phyloP scores from a whole-genome alignment of 92 coral and sea anemone genomes.

The Parazoanthus atlanticus region DNA sequence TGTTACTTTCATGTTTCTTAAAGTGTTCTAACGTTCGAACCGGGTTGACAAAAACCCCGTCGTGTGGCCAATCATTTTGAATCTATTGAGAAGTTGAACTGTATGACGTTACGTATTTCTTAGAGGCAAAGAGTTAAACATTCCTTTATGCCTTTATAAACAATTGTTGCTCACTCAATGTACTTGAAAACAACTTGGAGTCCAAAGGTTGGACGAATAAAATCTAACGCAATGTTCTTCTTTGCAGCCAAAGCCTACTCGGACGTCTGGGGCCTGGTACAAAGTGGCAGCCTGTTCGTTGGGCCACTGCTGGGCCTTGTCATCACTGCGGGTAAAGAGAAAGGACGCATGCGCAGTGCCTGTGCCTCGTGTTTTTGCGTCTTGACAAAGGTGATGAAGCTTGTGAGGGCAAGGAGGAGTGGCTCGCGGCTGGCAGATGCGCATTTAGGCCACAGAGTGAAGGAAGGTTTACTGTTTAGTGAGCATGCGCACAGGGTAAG shows the following conservation, averaged over 20 bases:
- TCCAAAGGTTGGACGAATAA: background rate
- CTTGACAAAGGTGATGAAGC: background rate
- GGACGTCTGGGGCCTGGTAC: background rate
- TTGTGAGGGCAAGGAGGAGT: background rate
- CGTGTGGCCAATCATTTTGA: too few relatives aligned
- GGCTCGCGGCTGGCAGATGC: background rate
- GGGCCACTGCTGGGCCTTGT: background rate
- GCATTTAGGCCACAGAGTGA: background rate
- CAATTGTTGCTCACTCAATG: background rate
- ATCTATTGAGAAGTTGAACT: too few relatives aligned
- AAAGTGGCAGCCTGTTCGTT: conserved; percentile 5
- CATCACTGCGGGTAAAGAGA: conserved; percentile 2
- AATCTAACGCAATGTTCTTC: background rate
- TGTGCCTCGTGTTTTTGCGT: background rate
- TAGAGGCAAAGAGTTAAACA: background rate
- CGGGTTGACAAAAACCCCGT: too few relatives aligned
- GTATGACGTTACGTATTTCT: too few relatives aligned
- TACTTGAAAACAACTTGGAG: background rate
- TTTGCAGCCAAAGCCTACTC: conserved; percentile 11
- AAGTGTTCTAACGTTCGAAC: too few relatives aligned
- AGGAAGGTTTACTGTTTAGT: background rate
- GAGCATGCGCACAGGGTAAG: conserved; percentile 4
- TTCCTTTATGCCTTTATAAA: background rate
- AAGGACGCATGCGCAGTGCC: background rate
- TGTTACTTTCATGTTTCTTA: too few relatives aligned